Evolutionary conservation across 2,113 vertebrate species (phyloP).

Genomic region (Rhinopomastus cyanomelas): DNA sequence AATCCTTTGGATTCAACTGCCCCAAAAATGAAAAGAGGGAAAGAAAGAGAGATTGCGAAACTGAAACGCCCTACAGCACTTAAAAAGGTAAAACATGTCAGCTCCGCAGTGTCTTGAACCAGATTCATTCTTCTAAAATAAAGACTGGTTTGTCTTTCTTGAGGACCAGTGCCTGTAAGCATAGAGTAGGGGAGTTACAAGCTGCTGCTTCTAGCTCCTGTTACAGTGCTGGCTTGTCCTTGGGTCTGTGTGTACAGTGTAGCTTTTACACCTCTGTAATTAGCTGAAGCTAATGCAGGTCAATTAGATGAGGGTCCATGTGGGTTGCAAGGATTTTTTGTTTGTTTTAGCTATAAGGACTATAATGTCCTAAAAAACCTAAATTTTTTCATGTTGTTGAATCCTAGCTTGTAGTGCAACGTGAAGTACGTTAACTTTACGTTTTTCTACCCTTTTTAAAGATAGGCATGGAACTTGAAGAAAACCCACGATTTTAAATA

Average conservation of each 20-base stretch:
- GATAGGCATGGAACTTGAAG: not conserved
- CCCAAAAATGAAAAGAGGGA: constrained; percentile 91
- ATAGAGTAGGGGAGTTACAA: not conserved
- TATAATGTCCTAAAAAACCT: not conserved
- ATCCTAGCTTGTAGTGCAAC: not conserved
- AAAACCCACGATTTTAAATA: fast-evolving
- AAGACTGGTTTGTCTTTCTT: not conserved
- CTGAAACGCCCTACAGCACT: constrained; percentile 96
- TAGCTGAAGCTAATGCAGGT: not conserved
- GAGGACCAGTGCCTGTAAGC: not conserved
- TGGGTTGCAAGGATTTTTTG: not conserved
- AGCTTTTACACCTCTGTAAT: fast-evolving
- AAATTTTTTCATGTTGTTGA: not conserved
- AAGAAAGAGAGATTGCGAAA: constrained; percentile 94
- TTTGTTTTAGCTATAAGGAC: not conserved
- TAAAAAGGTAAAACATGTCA: constrained; percentile 83
- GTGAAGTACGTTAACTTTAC: not conserved
- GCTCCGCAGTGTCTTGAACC: not conserved
- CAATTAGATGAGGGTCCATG: not conserved
- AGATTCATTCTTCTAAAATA: not conserved
- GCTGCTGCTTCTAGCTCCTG: not conserved
- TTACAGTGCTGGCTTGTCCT: not conserved
- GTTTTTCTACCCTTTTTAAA: not conserved
- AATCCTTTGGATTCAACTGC: constrained; percentile 90
- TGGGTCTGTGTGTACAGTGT: not conserved